A percentile compares a stretch with the other conserved stretches of the same genome.
Conservation (phyloP, 2,113 vertebrate species). For the Pithys albifrons region DNA sequence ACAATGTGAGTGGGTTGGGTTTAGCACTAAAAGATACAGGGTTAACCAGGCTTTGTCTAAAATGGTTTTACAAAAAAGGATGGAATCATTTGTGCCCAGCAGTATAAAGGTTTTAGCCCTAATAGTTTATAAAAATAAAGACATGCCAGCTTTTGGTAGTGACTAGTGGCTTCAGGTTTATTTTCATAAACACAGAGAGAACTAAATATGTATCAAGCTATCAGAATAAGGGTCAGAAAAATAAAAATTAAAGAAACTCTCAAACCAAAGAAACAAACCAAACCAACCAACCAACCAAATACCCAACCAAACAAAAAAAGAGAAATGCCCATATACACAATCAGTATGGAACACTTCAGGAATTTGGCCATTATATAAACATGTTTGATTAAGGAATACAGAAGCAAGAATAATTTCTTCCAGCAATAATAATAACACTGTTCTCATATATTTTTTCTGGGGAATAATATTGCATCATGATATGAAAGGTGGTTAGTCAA, state of each 20-base stretch:
- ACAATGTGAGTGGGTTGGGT: not conserved
- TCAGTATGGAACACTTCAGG: not conserved
- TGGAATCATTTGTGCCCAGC: not conserved
- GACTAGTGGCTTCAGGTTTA: not conserved
- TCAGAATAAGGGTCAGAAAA: not conserved
- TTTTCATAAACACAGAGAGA: not conserved
- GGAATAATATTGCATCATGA: not conserved
- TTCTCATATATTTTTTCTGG: not conserved
- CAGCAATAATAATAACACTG: not conserved
- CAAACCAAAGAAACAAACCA: not conserved
- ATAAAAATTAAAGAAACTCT: not conserved
- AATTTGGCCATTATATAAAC: not conserved
- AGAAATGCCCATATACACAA: rapidly evolving
- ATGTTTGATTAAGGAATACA: not conserved
- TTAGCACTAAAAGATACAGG: not conserved
- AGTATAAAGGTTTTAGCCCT: not conserved
- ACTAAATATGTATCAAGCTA: not conserved
- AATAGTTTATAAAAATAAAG: not conserved
- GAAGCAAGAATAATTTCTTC: not conserved
- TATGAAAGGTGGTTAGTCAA: not conserved
- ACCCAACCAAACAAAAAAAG: no score
- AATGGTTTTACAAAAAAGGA: not conserved
- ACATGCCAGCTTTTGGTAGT: not conserved
- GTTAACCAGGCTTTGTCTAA: not conserved
- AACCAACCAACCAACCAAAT: not conserved